phyloP scores from a whole-genome alignment of 2,888 invertebrate species.

The Agrochola macilenta region DNA sequence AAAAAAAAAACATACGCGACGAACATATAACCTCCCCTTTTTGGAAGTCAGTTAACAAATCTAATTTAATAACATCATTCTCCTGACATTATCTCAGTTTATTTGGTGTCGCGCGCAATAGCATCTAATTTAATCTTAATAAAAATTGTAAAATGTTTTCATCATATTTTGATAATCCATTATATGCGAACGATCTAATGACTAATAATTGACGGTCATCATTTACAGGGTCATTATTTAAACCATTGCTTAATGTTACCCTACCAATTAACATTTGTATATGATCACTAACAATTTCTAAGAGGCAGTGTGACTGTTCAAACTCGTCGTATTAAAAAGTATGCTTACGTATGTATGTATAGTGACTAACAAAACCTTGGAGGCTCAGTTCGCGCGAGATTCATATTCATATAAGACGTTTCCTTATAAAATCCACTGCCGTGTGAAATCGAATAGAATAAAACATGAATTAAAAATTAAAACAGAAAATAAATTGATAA shows the following conservation, averaged over 20 bases:
- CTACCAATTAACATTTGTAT: conserved; percentile 36
- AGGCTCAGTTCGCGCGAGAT: conserved; percentile 68
- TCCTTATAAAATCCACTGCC: conserved; percentile 18
- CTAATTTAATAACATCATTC: too few relatives aligned
- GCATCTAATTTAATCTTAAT: not conserved
- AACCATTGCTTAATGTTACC: conserved; percentile 51
- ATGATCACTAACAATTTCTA: conserved; percentile 12
- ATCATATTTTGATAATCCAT: conserved; percentile 1
- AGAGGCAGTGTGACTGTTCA: conserved; percentile 55
- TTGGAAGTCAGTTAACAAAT: too few relatives aligned
- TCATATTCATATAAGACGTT: conserved; percentile 60
- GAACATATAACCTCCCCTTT: too few relatives aligned
- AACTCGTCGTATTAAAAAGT: conserved; percentile 61
- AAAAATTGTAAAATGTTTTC: not conserved
- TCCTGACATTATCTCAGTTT: too few relatives aligned
- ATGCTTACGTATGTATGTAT: conserved; percentile 44
- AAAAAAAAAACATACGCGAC: too few relatives aligned
- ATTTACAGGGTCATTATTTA: conserved; percentile 52
- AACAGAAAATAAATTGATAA: conserved; percentile 33
- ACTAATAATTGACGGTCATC: conserved; percentile 40
- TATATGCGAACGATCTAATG: conserved; percentile 28
- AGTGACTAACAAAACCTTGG: conserved; percentile 62
- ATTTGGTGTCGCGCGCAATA: too few relatives aligned
- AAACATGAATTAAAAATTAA: conserved; percentile 57
- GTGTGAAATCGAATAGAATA: conserved; percentile 5